Evolutionary conservation across 2,113 vertebrate species (phyloP).

Genomic region (Tenrec ecaudatus): DNA sequence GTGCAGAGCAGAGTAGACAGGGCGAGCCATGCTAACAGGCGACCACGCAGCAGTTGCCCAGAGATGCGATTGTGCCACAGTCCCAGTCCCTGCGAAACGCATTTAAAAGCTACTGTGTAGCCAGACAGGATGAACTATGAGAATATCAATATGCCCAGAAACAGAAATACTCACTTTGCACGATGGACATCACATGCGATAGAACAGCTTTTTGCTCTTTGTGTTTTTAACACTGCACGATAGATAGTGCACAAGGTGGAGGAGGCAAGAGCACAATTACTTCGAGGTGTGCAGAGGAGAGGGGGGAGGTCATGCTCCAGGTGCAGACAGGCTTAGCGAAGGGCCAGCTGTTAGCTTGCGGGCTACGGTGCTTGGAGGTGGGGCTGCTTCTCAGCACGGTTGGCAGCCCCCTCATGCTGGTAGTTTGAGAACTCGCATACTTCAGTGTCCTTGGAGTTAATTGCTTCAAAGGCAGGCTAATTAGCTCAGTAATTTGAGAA

Average conservation of each 20-base stretch:
- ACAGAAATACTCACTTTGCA: slow-evolving; percentile 80
- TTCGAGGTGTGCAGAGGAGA: slow-evolving; percentile 67
- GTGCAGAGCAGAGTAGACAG: slow-evolving; percentile 58
- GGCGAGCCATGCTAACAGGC: slow-evolving; percentile 70
- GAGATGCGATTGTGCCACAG: slow-evolving; percentile 75
- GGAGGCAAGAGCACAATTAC: slow-evolving; percentile 61
- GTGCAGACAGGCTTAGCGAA: neutral
- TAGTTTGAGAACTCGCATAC: neutral
- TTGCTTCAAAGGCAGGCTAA: slow-evolving; percentile 51
- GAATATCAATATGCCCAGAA: slow-evolving; percentile 67
- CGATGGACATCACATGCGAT: slow-evolving; percentile 76
- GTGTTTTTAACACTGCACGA: slow-evolving; percentile 79
- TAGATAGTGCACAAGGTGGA: slow-evolving; percentile 60
- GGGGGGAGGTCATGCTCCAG: neutral
- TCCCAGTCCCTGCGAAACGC: slow-evolving; percentile 30
- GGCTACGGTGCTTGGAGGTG: neutral
- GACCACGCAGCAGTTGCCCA: slow-evolving; percentile 77
- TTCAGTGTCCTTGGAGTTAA: neutral
- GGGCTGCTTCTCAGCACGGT: neutral
- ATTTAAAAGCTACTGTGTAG: slow-evolving; percentile 73
- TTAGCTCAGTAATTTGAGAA: slow-evolving; percentile 39
- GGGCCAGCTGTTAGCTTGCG: slow-evolving; percentile 1
- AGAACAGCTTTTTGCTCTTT: slow-evolving; percentile 63
- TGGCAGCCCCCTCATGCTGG: slow-evolving; percentile 12
- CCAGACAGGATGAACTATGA: slow-evolving; percentile 70